Base-by-base conservation (phyloP, 2,113 vertebrate genomes). In the Engraulis encrasicolus region DNA sequence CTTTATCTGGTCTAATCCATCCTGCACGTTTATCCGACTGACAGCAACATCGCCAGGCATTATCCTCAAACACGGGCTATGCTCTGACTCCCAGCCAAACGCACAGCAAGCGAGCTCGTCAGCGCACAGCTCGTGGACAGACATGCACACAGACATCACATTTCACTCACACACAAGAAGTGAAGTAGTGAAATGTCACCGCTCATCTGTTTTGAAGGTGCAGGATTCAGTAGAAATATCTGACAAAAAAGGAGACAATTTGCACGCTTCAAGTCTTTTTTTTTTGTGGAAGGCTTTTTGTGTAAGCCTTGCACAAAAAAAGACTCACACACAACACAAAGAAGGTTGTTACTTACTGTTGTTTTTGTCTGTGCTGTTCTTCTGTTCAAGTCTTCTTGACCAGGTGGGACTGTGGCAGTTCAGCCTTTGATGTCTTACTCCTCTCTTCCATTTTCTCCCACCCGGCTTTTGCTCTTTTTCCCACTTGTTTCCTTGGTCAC, bases 371-470 rank as follows among this genome's bases (percentile, higher is more conserved):
- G 31, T 80, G 36, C n/a, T 78, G 18, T n/a, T 15, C 14, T 49
- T 81, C 20, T 48, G 23, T 82, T 85, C 20, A 85, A 49, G 52
- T 49, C 66, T 66, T 40, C 77, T 74, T 83, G 34, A 83, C 66
- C 78, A 85, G 49, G 12, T 27, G 78, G 6, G 54, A 23, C 14
- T 61, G 54, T 7, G 87, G 81, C 11, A 80, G 78, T 82, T 86
- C 48, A 34, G 78, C 18, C 78, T 90, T 19, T 86, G 48, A 50
- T 52, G 50, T 52, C 31, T 79, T 81, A 82, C 36, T 78, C 78
- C 61, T 81, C 80, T 85, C 84, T 87, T 89, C 89, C 89, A 87
- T 92, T 83, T 82, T 90, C 83, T 66, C 27, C 78, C 78, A 82
- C 86, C 86, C 81, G 79, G 61, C 54, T 38, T 78, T 80, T 20